Percentiles rank a stretch among this genome's conserved stretches.
Conservation (phyloP, 2,888 invertebrate genomes). For the Lypha dubia region DNA sequence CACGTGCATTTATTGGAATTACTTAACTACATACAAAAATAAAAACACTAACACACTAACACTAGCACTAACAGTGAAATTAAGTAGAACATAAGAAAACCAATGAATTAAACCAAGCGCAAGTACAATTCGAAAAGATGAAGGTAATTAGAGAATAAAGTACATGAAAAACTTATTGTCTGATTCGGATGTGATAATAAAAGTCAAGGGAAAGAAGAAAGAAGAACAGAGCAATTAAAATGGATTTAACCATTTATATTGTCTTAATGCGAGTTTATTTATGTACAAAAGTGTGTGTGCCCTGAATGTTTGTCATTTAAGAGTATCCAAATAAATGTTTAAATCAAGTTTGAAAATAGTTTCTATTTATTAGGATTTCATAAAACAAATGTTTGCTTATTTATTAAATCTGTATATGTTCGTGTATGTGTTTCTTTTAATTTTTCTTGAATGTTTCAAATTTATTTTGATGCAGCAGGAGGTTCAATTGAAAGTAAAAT, state of each 20-base stretch:
- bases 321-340: no score
- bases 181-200: slow-evolving; percentile 59
- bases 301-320: background rate
- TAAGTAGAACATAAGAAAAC: slow-evolving; percentile 13
- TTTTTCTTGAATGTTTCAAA: slow-evolving; percentile 15
- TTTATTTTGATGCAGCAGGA: background rate
- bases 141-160: slow-evolving; percentile 61
- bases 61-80: no score
- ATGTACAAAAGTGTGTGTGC: background rate
- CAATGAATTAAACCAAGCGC: slow-evolving; percentile 31
- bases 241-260: slow-evolving; percentile 39
- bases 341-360: slow-evolving; percentile 46
- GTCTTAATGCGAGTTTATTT: background rate
- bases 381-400: slow-evolving; percentile 9
- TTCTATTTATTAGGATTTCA: slow-evolving; percentile 13
- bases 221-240: slow-evolving; percentile 56
- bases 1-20: slow-evolving; percentile 64
- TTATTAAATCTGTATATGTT: background rate
- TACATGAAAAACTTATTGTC: slow-evolving; percentile 58
- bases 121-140: slow-evolving; percentile 48
- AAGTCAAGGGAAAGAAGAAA: slow-evolving; percentile 19
- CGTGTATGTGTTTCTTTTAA: background rate
- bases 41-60: background rate
- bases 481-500: slow-evolving; percentile 8
- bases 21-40: slow-evolving; percentile 9